Evolutionary conservation across 2,888 invertebrate genomes (phyloP), one percentile per base, ranked within the genome.

Genomic region (Caenorhabditis becei): DNA sequence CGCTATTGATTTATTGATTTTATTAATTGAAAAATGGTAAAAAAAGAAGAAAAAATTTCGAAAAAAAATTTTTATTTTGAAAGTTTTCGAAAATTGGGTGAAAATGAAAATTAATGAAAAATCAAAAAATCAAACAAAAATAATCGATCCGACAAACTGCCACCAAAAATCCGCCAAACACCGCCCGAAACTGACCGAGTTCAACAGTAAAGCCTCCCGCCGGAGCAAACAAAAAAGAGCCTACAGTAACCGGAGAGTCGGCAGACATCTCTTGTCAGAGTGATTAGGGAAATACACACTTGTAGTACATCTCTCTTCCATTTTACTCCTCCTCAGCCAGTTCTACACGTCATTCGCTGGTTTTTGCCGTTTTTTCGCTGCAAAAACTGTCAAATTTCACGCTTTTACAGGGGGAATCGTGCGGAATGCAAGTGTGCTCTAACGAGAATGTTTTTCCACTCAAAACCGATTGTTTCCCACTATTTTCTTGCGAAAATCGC

Each of bases 1-100:
- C 75, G 75, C 56, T 18, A 32, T n/a, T n/a, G 32, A 32, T 32
- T 32, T 32, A 11, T 18, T 20, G 32, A 26, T 54, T 65, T 53
- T 41, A 1, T 18, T 41, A 18, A 11, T 54, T 41, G 41, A 14
- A 14, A 41, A 41, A 8, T 35, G 5, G 35, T 35, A 5, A 35
- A n/a, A n/a, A n/a, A n/a, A n/a, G n/a, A n/a, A n/a, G n/a, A n/a
- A n/a, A n/a, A n/a, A n/a, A n/a, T n/a, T n/a, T n/a, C n/a, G n/a
- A n/a, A n/a, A n/a, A n/a, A n/a, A n/a, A n/a, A n/a, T n/a, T n/a
- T n/a, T n/a, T 35, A 35, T 35, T 35, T 35, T 10, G 7, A 35
- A 35, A 35, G 10, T 35, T 35, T 35, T 5, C 7, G 35, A 35
- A 35, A 35, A 35, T 10, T 41, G 41, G 41, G 41, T 10, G 14